phyloP scores from a whole-genome alignment of 2,797 vertebrate genomes.

The Lacerta bilineata region DNA sequence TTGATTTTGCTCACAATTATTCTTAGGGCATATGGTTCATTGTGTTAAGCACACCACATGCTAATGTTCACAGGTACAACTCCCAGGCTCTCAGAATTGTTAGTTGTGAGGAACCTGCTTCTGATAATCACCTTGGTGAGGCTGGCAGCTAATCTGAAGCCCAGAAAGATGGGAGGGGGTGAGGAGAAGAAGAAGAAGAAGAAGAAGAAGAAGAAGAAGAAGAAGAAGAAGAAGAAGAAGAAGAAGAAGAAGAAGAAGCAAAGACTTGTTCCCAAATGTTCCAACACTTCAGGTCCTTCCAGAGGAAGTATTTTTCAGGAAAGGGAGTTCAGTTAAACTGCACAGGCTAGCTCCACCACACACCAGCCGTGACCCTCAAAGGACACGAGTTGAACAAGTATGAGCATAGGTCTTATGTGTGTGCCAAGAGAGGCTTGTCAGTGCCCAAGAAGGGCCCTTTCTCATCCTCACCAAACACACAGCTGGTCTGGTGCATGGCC shows the following conservation, averaged over 20 bases:
- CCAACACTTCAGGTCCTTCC: background rate
- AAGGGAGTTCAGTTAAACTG: background rate
- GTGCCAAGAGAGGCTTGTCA: too few relatives aligned
- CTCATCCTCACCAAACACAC: background rate
- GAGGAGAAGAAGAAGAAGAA: too few relatives aligned
- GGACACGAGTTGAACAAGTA: too few relatives aligned
- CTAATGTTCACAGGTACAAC: background rate
- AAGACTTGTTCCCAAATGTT: background rate
- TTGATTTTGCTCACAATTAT: conserved; percentile 18
- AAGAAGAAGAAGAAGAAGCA: background rate
- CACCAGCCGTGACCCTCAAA: too few relatives aligned
- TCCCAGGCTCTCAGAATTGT: background rate
- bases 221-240: background rate
- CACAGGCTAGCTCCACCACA: too few relatives aligned
- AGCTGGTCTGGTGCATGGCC: background rate
- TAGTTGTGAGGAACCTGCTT: background rate
- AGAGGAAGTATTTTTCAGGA: background rate
- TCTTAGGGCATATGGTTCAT: background rate
- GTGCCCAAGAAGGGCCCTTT: too few relatives aligned
- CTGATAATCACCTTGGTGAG: background rate
- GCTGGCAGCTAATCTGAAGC: background rate
- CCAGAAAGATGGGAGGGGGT: background rate
- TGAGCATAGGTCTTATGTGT: too few relatives aligned
- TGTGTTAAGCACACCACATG: background rate
- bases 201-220: background rate